Evolutionary conservation across 2,113 vertebrate species (phyloP).

Genomic region (Psophia crepitans): DNA sequence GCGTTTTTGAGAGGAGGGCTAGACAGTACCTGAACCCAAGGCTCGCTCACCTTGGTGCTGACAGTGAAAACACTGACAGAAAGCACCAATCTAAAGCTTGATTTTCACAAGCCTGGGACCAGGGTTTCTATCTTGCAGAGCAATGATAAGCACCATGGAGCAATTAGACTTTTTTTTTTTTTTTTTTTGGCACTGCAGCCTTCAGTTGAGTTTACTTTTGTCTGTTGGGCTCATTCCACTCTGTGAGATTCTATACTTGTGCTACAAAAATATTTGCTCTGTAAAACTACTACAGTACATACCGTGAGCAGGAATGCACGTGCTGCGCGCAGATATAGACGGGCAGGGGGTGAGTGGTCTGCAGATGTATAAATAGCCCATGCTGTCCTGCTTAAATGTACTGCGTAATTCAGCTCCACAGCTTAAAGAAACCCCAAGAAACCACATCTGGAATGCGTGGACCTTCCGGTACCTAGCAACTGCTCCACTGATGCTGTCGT

Average conservation of each 20-base stretch:
- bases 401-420: neutral
- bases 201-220: constrained; percentile 53
- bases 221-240: constrained; percentile 19
- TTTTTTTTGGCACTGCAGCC: neutral
- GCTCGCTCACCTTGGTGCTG: neutral
- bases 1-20: constrained; percentile 17
- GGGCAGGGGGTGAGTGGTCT: neutral
- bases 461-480: neutral
- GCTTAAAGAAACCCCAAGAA: neutral
- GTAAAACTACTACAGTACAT: neutral
- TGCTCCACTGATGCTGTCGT: neutral
- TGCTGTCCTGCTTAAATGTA: neutral
- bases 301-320: neutral
- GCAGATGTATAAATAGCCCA: neutral
- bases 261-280: neutral
- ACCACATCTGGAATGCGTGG: neutral
- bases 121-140: constrained; percentile 7
- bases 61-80: neutral
- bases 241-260: constrained; percentile 30
- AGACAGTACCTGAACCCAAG: neutral
- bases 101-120: constrained; percentile 1
- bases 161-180: neutral
- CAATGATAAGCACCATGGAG: neutral
- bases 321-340: neutral
- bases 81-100: neutral